Base-by-base conservation (phyloP, 2,113 vertebrate species). In the Lophochroa leadbeateri region DNA sequence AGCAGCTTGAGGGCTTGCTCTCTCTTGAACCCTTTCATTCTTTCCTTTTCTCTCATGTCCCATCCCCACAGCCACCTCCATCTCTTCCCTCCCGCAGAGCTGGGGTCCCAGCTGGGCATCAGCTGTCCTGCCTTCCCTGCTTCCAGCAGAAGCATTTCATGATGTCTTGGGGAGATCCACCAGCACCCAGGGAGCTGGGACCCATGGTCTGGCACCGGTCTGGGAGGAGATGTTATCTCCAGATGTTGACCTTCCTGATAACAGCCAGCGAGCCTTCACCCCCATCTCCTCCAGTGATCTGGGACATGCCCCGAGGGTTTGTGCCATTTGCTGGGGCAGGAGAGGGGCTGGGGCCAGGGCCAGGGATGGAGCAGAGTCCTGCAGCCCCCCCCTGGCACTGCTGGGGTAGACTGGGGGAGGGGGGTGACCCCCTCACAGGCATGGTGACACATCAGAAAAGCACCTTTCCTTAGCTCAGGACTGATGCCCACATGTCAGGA, bases 1-100 rank as follows among this genome's bases (percentile, higher is more conserved):
- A 47, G 44, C 31, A n/a, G n/a, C 1, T 0, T 0, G 0, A 72
- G 47, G 15, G 31, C 7, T 68, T 0, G 0, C 55, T 27, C 24
- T 37, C 37, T 81, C 55, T 53, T 25, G 27, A 55, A 43, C 35
- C 17, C 49, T 50, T 15, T 14, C 1, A 1, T 33, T 41, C 74
- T 46, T 57, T 17, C 47, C 19, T 39, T 13, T 58, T 41, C 60
- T 63, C 25, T 37, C 21, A 13, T 17, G 9, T 43, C 60, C 41
- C 6, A 0, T 24, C 37, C 65, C 39, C 0, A 0, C 37, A 47
- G 35, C 46, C 3, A 0, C 19, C 37, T 39, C 72, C 19, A 6
- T 25, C 47, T n/a, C 39, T 29, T n/a, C 61, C 28, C 47, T 28
- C 14, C 14, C 2, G 0, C 6, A 3, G 10, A 35, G 50, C 37